Evolutionary conservation across 2,888 invertebrate species (phyloP), one percentile per base, ranked within the genome.

Genomic region (Ophonus ardosiacus): DNA sequence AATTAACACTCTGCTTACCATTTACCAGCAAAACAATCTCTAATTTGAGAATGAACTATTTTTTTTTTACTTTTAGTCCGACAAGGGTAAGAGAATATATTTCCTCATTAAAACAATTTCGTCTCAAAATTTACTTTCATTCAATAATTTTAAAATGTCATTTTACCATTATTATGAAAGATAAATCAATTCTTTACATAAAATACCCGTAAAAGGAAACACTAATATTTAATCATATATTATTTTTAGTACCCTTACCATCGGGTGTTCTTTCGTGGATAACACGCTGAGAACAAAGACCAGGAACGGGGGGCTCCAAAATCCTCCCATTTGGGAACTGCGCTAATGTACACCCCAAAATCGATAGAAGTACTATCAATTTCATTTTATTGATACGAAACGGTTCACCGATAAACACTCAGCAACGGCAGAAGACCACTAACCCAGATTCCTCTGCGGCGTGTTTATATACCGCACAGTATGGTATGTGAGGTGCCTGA

Each of bases 271-370:
- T 93, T 90, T 95, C 95, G 88, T 96, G 95, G 86, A 95, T 94
- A 86, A 92, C 92, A 87, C 97, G 93, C 90, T 96, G 95, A 15
- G 96, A 95, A 89, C 97, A 97, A 65, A 95, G 92, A 21, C 93
- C 92, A 15, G 97, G 96, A 86, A 95, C 94, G 3, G 97, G 97
- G 10, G 96, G 94, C 90, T 97, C 97, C 88, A 97, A 91, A 89
- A 96, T 94, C 87, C 96, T 93, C 40, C 96, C 96, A 89, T 95
- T 95, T 81, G 94, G 94, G 91, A 96, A 96, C 91, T 96, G 96
- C 81, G 95, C 96, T 86, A 92, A 90, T 81, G 92, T 91, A 87
- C 93, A 88, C 85, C 92, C 92, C 85, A 92, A 88, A 85, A 93
- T 88, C 79, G 90, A 90, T 87, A 89, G 88, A 71, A 92, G 74